Base-by-base conservation (phyloP, 2,113 vertebrate species). In the Indri indri region DNA sequence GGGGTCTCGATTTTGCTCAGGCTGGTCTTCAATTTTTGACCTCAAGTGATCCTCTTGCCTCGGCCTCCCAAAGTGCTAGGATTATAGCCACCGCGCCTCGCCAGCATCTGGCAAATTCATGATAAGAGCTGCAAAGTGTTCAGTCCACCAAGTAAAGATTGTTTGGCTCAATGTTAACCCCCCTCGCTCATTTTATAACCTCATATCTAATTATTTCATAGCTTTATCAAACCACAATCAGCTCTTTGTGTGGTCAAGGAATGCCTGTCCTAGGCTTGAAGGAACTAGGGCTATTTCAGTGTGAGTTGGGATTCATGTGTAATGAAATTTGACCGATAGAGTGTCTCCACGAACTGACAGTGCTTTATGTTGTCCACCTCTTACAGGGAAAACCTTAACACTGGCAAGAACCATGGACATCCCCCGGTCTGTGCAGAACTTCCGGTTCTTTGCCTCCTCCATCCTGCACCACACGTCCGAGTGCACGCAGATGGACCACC, bases 361-460 rank as follows among this genome's bases (percentile, higher is more conserved):
- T 30, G 6, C 37, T 96, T 0, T 88, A 42, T 27, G 27, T 37
- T 54, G 89, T 27, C 91, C 20, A 17, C 96, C 93, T 96, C 79
- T 98, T 97, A 34, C 98, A 99, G 99, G 99, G 59, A 99, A 99
- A 98, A 99, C 99, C 0, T 27, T 99, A 22, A 97, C 98, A 0
- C 99, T 99, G 96, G 99, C 99, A 0, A 99, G 99, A 94, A 99
- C 98, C 0, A 90, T 99, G 95, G 99, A 99, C 97, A 99, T 99
- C 59, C 99, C 99, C 30, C 98, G 99, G 18, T 98, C 99, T 0
- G 99, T 83, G 0, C 97, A 99, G 96, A 99, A 99, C 98, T 99
- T 99, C 96, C 98, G 99, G 50, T 99, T 99, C 99, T 99, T 99
- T 0, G 99, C 99, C 0, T 99, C 99, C 0, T 99, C 99, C 8